phyloP scores from a whole-genome alignment of 1,140 invertebrate species.

The Capitella teleta region DNA sequence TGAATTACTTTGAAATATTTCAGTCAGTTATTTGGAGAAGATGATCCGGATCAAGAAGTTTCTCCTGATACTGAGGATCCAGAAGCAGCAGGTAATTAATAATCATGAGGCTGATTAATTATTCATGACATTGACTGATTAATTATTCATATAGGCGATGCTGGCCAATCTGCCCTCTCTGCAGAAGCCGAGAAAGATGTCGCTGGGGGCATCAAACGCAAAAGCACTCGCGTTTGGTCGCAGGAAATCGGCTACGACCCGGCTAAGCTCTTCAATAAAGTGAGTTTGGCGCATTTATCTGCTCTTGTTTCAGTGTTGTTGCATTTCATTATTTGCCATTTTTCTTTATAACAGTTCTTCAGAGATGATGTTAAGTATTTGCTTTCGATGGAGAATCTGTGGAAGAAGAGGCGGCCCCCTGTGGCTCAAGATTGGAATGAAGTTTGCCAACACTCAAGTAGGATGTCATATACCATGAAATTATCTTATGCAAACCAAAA shows the following conservation, averaged over 20 bases:
- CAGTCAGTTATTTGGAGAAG: slow-evolving; percentile 94
- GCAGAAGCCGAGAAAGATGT: slow-evolving; percentile 39
- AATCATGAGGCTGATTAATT: background rate
- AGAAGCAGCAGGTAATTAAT: slow-evolving; percentile 52
- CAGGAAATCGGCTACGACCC: slow-evolving; percentile 70
- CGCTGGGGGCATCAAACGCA: slow-evolving; percentile 61
- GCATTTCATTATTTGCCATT: background rate
- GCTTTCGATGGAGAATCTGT: slow-evolving; percentile 85
- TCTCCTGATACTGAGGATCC: slow-evolving; percentile 93
- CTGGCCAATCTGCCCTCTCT: slow-evolving; percentile 45
- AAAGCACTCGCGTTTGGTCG: slow-evolving; percentile 83
- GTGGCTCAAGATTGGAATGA: slow-evolving; percentile 54
- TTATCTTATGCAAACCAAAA: no score
- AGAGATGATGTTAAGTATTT: slow-evolving; percentile 91
- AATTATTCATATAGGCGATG: slow-evolving; percentile 40
- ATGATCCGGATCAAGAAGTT: slow-evolving; percentile 84
- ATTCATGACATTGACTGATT: background rate
- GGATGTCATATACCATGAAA: no score
- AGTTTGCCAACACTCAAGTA: no score
- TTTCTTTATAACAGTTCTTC: slow-evolving; percentile 59
- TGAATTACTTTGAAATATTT: background rate
- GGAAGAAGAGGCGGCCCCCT: slow-evolving; percentile 75
- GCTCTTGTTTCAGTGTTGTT: background rate
- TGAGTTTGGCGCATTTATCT: slow-evolving; percentile 14
- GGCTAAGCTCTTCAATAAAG: slow-evolving; percentile 49